Conservation (phyloP, 2,113 vertebrate genomes). For the Mus pahari region DNA sequence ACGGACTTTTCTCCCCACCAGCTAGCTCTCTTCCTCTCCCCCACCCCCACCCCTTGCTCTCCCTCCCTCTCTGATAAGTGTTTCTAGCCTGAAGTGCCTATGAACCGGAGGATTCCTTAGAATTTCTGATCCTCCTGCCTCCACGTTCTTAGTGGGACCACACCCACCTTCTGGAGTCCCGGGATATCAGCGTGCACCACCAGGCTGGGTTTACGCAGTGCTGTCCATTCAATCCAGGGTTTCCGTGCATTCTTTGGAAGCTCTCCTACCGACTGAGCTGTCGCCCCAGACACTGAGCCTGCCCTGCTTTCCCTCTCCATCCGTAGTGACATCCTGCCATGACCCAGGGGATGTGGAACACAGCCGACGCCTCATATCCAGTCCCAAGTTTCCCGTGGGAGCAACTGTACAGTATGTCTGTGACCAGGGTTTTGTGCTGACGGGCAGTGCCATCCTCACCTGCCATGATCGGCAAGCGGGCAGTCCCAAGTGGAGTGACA, state of each 20-base stretch:
- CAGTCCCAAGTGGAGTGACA: constrained; percentile 95
- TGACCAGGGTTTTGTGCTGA: constrained; percentile 92
- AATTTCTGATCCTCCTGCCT: background rate
- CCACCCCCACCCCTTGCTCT: background rate
- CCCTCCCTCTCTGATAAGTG: background rate
- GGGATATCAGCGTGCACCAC: background rate
- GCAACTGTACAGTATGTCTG: constrained; percentile 95
- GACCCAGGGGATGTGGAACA: constrained; percentile 95
- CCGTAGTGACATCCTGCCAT: constrained; percentile 91
- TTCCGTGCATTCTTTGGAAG: background rate
- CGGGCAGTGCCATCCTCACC: constrained; percentile 91
- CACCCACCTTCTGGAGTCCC: background rate
- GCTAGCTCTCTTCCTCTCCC: background rate
- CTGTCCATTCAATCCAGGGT: background rate
- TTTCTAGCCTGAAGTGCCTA: background rate
- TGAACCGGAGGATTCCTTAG: background rate
- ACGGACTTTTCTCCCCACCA: background rate
- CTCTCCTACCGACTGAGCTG: background rate
- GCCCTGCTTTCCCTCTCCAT: background rate
- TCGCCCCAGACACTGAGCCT: background rate
- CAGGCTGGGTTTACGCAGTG: background rate
- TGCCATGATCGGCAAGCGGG: constrained; percentile 92
- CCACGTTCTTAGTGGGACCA: background rate
- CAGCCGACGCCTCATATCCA: constrained; percentile 93
- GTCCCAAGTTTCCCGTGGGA: constrained; percentile 91